Percentiles rank a stretch among this genome's conserved stretches.
These are phyloP conservation scores for Stegodyphus dumicola DNA, from an alignment of 1,140 invertebrate genomes.

Conservation along the genomic window DNA sequence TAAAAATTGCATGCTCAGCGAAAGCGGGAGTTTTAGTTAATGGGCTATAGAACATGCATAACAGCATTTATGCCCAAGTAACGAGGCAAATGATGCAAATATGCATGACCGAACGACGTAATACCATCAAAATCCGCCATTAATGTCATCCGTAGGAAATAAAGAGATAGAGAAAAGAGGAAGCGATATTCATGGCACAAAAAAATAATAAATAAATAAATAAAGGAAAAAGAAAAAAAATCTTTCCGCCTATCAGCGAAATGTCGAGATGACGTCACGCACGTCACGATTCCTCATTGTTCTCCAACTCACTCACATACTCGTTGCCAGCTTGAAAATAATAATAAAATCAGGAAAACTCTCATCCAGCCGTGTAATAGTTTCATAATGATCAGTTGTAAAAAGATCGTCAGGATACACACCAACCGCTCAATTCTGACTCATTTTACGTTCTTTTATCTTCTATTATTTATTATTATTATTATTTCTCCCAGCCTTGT, in stretches of 20 bases:
- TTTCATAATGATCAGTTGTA: conserved; percentile 56
- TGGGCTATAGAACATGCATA: conserved; percentile 28
- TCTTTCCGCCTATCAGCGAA: no score
- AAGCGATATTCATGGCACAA: neutral
- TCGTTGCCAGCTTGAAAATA: neutral
- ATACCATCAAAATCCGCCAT: conserved; percentile 24
- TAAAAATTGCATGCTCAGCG: conserved; percentile 12
- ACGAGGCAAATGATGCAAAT: conserved; percentile 33
- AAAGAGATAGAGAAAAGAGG: neutral
- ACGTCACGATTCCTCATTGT: conserved; percentile 24
- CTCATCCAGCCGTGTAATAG: conserved; percentile 50
- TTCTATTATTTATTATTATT: conserved; percentile 45
- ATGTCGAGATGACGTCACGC: conserved; percentile 30
- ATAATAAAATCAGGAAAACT: conserved; percentile 42
- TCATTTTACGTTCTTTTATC: conserved; percentile 31
- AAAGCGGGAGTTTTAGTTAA: conserved; percentile 12
- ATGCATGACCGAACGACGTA: conserved; percentile 49
- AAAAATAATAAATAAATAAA: no score
- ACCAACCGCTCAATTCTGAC: neutral
- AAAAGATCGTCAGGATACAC: conserved; percentile 36
- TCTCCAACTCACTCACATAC: conserved; percentile 15
- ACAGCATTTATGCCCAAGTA: conserved; percentile 32
- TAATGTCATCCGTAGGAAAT: conserved; percentile 36
- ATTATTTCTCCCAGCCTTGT: conserved; percentile 12
- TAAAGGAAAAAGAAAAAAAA: no score